Conservation (phyloP, 2,113 vertebrate species). For the Mastomys natalensis region DNA sequence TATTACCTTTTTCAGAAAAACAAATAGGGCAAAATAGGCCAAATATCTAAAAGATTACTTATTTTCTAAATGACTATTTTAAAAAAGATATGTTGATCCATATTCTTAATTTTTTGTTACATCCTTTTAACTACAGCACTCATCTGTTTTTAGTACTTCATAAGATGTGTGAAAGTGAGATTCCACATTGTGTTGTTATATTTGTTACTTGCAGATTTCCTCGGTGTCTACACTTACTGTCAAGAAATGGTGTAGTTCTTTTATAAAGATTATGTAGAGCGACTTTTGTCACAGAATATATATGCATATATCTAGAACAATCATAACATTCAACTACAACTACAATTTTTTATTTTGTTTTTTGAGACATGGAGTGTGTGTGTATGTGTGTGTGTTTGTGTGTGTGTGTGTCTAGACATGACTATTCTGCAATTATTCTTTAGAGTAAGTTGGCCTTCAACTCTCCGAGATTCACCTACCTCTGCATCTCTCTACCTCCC, state of each 20-base stretch:
- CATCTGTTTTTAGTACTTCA: neutral
- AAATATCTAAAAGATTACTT: neutral
- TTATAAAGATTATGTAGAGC: neutral
- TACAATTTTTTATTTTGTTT: neutral
- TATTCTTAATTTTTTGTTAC: neutral
- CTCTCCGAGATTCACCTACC: neutral
- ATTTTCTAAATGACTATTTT: neutral
- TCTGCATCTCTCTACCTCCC: neutral
- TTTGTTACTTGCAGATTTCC: neutral
- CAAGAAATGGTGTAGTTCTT: neutral
- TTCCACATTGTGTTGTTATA: neutral
- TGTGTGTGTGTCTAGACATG: neutral
- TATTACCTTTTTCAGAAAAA: neutral
- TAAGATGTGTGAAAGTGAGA: rapidly evolving
- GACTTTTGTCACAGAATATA: neutral
- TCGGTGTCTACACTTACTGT: neutral
- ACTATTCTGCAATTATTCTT: too few species aligned
- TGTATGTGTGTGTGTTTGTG: too few species aligned
- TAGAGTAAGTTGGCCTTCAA: neutral
- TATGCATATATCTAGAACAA: neutral
- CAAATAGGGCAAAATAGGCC: too few species aligned
- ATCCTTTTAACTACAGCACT: neutral
- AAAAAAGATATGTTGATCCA: neutral
- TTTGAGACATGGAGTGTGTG: too few species aligned
- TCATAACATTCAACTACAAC: neutral